These are phyloP conservation scores for Anguilla rostrata DNA, from an alignment of 2,113 vertebrate genomes.

Conservation along the genomic window DNA sequence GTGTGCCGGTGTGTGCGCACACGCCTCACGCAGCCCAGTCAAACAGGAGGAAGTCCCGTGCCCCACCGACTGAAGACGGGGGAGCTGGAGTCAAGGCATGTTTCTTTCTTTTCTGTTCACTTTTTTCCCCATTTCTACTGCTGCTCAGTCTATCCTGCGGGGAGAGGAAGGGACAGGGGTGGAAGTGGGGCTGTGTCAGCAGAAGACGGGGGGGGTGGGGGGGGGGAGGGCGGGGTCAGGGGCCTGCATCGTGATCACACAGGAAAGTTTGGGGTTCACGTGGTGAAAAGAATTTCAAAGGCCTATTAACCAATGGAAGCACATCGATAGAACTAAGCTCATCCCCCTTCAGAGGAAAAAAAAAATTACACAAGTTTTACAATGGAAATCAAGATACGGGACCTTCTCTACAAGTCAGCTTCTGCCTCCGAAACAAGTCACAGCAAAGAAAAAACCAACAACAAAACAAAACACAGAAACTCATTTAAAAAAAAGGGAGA, in stretches of 20 bases:
- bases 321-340: background rate
- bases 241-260: background rate
- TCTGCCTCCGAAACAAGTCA: conserved; percentile 42
- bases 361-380: background rate
- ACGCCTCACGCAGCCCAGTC: conserved; percentile 20
- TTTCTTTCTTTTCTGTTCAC: conserved; percentile 53
- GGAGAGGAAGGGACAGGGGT: conserved; percentile 16
- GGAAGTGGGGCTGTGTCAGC: conserved; percentile 30
- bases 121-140: conserved; percentile 49
- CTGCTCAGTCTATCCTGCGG: conserved; percentile 52
- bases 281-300: conserved; percentile 19
- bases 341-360: background rate
- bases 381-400: background rate
- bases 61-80: conserved; percentile 52
- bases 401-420: conserved; percentile 4
- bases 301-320: conserved; percentile 33
- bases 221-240: conserved; percentile 27
- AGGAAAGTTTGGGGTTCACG: conserved; percentile 27
- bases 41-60: conserved; percentile 43
- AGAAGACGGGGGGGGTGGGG: conserved; percentile 20
- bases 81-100: conserved; percentile 48
- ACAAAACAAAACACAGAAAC: conserved; percentile 64
- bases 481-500: conserved; percentile 49
- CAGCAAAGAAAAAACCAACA: conserved; percentile 58
- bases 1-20: background rate